A percentile compares a stretch with the other conserved stretches of the same genome.
phyloP scores from a whole-genome alignment of 1,140 invertebrate genomes.

The Zophobas morio region DNA sequence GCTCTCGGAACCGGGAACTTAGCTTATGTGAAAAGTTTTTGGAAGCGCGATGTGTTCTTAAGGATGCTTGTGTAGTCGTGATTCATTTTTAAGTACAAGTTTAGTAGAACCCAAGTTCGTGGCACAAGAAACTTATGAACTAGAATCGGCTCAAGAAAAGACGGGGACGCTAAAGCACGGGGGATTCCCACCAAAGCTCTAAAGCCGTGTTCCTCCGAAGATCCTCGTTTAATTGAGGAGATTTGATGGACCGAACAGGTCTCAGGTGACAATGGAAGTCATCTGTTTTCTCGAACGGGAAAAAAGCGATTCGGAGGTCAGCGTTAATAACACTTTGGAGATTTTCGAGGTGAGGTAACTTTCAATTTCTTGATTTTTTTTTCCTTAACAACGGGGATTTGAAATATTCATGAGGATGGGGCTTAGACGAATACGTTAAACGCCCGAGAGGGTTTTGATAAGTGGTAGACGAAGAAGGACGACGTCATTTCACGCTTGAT shows the following conservation, averaged over 20 bases:
- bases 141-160: slow-evolving; percentile 33
- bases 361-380: slow-evolving; percentile 24
- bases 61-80: slow-evolving; percentile 45
- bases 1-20: slow-evolving; percentile 27
- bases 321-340: slow-evolving; percentile 11
- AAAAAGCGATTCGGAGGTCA: slow-evolving; percentile 1
- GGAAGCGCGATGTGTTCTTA: slow-evolving; percentile 41
- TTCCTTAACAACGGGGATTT: slow-evolving; percentile 29
- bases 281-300: background rate
- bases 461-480: slow-evolving; percentile 44
- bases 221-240: slow-evolving; percentile 36
- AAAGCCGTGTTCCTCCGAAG: slow-evolving; percentile 21
- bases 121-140: slow-evolving; percentile 27
- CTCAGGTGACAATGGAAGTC: slow-evolving; percentile 36
- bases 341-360: background rate
- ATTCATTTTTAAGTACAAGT: slow-evolving; percentile 49
- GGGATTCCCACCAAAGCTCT: slow-evolving; percentile 22
- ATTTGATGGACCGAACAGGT: slow-evolving; percentile 29
- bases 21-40: slow-evolving; percentile 43
- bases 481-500: slow-evolving; percentile 58
- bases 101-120: slow-evolving; percentile 21
- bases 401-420: slow-evolving; percentile 51
- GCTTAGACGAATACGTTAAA: slow-evolving; percentile 50
- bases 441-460: slow-evolving; percentile 48
- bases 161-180: slow-evolving; percentile 27